phyloP scores from a whole-genome alignment of 2,888 invertebrate genomes.

The Dyspetes luteomarginatus region DNA sequence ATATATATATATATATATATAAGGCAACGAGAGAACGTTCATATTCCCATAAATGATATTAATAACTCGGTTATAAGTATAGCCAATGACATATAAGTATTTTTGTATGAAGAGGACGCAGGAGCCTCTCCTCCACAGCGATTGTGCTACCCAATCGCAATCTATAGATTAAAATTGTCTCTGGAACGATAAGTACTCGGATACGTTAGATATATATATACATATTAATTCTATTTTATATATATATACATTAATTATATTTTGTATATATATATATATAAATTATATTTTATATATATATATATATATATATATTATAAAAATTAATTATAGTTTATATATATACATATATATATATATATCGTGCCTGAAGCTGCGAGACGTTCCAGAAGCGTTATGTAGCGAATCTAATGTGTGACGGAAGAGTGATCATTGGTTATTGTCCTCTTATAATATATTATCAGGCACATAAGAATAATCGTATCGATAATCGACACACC shows the following conservation, averaged over 20 bases:
- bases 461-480: not conserved
- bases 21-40: slow-evolving; percentile 35
- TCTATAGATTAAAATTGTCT: slow-evolving; percentile 14
- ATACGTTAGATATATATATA: no score
- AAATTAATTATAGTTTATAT: not conserved
- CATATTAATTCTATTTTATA: no score
- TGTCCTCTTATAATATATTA: not conserved
- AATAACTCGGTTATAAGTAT: slow-evolving; percentile 55
- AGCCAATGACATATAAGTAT: slow-evolving; percentile 24
- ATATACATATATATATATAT: not conserved
- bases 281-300: not conserved
- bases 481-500: slow-evolving; percentile 63
- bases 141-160: slow-evolving; percentile 2
- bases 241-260: no score
- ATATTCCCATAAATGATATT: slow-evolving; percentile 52
- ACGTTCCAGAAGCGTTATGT: slow-evolving; percentile 42
- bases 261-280: no score
- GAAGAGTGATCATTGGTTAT: slow-evolving; percentile 51
- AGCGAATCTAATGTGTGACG: slow-evolving; percentile 57
- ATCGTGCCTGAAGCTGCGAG: slow-evolving; percentile 24
- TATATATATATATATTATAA: not conserved
- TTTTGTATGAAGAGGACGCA: slow-evolving; percentile 27
- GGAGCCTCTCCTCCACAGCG: slow-evolving; percentile 19
- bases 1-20: no score
- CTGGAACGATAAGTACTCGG: not conserved